Conservation (phyloP, 1,140 invertebrate species). For the Dendroctonus ponderosae region DNA sequence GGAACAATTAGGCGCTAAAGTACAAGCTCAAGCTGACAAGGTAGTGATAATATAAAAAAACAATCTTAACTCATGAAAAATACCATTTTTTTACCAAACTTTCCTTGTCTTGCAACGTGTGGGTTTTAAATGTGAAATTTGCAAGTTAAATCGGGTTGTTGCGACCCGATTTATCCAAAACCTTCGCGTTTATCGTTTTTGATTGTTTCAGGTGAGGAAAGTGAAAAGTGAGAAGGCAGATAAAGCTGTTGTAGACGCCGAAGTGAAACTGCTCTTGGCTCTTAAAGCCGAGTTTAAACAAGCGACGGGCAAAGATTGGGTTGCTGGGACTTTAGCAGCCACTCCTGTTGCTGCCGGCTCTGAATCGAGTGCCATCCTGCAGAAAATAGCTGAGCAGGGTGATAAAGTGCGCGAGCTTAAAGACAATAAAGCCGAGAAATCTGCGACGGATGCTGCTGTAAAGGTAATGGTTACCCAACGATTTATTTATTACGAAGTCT, state of each 20-base stretch:
- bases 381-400: too few species aligned
- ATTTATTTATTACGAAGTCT: too few species aligned
- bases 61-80: not conserved
- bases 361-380: too few species aligned
- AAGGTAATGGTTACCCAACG: too few species aligned
- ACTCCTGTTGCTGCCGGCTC: too few species aligned
- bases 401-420: too few species aligned
- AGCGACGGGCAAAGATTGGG: constrained; percentile 64
- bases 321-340: constrained; percentile 56
- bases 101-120: not conserved
- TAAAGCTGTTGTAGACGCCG: constrained; percentile 59
- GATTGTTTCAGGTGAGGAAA: constrained; percentile 29
- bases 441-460: too few species aligned
- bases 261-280: constrained; percentile 63
- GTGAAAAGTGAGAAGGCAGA: constrained; percentile 67
- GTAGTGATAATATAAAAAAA: constrained; percentile 47
- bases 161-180: not conserved
- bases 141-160: not conserved
- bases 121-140: not conserved
- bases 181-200: not conserved
- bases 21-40: constrained; percentile 70
- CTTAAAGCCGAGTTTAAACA: constrained; percentile 74
- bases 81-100: not conserved
- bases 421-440: too few species aligned
- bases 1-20: constrained; percentile 56